phyloP scores from a whole-genome alignment of 2,888 invertebrate genomes.

The Hypena proboscidalis region DNA sequence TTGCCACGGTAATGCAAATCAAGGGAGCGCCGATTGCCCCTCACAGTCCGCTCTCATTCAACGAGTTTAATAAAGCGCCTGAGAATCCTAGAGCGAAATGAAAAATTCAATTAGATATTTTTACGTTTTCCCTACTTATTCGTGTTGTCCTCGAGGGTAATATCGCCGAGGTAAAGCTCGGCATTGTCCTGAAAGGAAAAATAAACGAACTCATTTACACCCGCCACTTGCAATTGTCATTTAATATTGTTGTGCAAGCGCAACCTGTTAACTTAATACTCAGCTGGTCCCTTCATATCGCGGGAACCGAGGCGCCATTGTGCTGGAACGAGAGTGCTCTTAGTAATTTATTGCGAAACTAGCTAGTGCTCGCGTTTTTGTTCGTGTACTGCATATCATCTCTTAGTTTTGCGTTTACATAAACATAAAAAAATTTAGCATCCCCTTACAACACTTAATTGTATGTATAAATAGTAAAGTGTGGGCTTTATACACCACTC shows the following conservation, averaged over 20 bases:
- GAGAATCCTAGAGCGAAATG: constrained; percentile 60
- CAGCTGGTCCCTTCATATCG: constrained; percentile 26
- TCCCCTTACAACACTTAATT: no score
- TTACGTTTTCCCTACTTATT: constrained; percentile 56
- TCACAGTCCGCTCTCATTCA: constrained; percentile 56
- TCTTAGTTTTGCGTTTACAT: no score
- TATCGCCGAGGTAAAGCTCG: constrained; percentile 54
- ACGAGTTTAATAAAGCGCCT: constrained; percentile 67
- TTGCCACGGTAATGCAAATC: constrained; percentile 67
- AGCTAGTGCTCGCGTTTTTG: no score
- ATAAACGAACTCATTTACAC: constrained; percentile 60
- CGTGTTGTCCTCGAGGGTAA: constrained; percentile 54
- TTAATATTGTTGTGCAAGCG: constrained; percentile 57
- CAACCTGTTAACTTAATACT: constrained; percentile 46
- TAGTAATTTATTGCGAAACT: constrained; percentile 18
- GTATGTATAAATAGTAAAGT: no score
- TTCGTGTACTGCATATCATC: no score
- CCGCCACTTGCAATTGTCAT: constrained; percentile 59
- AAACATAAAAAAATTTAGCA: no score
- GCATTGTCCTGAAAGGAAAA: constrained; percentile 54
- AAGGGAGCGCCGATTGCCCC: constrained; percentile 63
- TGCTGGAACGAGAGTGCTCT: constrained; percentile 10
- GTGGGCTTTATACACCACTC: no score
- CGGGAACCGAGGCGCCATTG: constrained; percentile 19
- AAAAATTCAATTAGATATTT: constrained; percentile 76